These are phyloP conservation scores for Tethya wilhelma DNA, from an alignment of 37 sponge, comb jelly and placozoan genomes.

Conservation along the genomic window DNA sequence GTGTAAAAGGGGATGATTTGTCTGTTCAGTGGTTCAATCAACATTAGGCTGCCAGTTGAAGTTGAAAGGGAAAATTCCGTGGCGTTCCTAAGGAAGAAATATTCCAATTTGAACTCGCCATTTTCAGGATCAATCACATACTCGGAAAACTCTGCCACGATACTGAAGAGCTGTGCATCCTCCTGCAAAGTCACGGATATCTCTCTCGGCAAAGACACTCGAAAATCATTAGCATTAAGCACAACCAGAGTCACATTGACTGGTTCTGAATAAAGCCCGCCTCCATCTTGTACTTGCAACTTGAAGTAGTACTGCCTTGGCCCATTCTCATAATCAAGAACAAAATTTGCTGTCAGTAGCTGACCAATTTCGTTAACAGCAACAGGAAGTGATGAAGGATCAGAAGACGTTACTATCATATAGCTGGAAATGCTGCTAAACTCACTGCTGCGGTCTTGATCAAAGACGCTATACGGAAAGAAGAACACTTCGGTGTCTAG, in stretches of 20 bases:
- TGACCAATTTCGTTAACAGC: neutral
- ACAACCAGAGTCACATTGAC: conserved; percentile 43
- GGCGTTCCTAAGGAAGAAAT: neutral
- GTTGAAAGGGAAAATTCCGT: neutral
- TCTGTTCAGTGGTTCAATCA: conserved; percentile 25
- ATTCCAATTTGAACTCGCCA: neutral
- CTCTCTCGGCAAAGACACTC: neutral
- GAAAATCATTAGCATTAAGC: conserved; percentile 50
- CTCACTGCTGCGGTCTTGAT: conserved; percentile 10
- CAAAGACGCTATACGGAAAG: neutral
- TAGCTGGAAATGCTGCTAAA: conserved; percentile 1
- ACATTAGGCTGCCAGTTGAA: conserved; percentile 31
- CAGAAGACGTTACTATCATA: conserved; percentile 8
- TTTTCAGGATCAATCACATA: conserved; percentile 35
- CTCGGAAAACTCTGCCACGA: neutral
- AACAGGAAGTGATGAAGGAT: conserved; percentile 5
- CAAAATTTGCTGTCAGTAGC: conserved; percentile 11
- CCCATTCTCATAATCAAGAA: conserved; percentile 41
- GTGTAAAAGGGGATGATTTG: neutral
- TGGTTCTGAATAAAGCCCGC: conserved; percentile 26
- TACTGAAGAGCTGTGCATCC: neutral
- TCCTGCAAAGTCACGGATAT: conserved; percentile 4
- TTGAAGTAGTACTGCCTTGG: conserved; percentile 9
- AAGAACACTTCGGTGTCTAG: neutral
- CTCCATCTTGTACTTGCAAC: conserved; percentile 55